Percentiles rank a stretch among this genome's conserved stretches.
These are phyloP conservation scores for Perodicticus potto DNA, from an alignment of 2,797 vertebrate genomes.

Conservation along the genomic window DNA sequence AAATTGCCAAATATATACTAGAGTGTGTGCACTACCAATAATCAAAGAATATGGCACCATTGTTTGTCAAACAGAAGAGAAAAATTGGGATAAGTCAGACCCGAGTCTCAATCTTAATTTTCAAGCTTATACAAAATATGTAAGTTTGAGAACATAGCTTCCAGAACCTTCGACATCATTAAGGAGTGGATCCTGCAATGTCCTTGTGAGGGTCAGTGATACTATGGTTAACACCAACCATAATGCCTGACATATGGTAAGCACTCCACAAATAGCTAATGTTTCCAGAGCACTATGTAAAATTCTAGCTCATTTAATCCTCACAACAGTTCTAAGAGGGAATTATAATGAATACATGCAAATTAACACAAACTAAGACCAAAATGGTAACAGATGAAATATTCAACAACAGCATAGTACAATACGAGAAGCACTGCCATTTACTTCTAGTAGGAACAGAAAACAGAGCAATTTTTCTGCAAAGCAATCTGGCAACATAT, in stretches of 20 bases:
- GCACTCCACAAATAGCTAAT: background rate
- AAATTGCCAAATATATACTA: background rate
- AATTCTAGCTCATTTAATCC: background rate
- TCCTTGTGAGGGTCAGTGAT: background rate
- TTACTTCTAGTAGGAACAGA: background rate
- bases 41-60: background rate
- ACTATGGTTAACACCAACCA: rapidly evolving
- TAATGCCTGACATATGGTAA: rapidly evolving
- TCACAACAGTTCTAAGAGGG: background rate
- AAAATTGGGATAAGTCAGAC: background rate
- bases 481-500: background rate
- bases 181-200: background rate
- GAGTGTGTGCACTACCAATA: background rate
- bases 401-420: rapidly evolving
- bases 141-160: background rate
- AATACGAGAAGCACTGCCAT: too few species aligned
- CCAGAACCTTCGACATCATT: background rate
- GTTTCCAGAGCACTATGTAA: background rate
- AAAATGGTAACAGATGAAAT: background rate
- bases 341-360: background rate
- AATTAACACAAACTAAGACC: background rate
- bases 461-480: background rate
- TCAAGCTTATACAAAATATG: background rate
- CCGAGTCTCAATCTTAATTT: background rate
- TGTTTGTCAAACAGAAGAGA: background rate